Conservation (phyloP, 2,113 vertebrate species). For the Xenopus tropicalis region DNA sequence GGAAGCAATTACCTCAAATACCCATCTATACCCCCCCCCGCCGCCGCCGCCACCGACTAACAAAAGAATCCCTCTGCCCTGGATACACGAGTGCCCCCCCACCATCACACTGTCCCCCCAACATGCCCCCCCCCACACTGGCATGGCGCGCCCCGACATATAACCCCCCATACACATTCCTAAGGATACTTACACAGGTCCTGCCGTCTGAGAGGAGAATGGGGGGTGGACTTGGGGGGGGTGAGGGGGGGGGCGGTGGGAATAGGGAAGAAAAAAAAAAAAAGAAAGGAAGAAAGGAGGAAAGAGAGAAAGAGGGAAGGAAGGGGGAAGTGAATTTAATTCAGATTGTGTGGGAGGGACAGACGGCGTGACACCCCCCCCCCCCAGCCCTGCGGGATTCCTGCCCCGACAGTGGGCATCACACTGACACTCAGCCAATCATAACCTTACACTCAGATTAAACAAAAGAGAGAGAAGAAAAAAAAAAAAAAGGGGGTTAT, state of each 20-base stretch:
- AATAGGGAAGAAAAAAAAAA: conserved; percentile 32
- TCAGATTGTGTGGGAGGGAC: conserved; percentile 24
- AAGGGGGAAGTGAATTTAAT: conserved; percentile 9
- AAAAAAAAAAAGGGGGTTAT: too few relatives aligned
- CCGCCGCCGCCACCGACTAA: conserved; percentile 49
- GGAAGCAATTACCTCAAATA: conserved; percentile 40
- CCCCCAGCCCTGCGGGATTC: conserved; percentile 57
- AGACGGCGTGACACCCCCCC: conserved; percentile 44
- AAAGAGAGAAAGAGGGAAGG: background rate
- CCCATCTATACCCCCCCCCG: conserved; percentile 48
- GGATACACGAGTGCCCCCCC: too few relatives aligned
- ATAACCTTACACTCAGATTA: conserved; percentile 69
- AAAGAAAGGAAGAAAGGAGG: conserved; percentile 22
- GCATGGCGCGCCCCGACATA: background rate
- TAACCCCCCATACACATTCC: conserved; percentile 16
- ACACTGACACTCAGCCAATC: conserved; percentile 72
- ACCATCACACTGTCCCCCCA: too few relatives aligned
- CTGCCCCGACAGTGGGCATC: conserved; percentile 58
- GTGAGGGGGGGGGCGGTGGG: background rate
- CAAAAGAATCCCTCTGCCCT: conserved; percentile 55
- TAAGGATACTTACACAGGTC: conserved; percentile 25
- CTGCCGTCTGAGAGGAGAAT: background rate
- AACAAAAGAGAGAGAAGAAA: conserved; percentile 71
- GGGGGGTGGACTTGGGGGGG: too few relatives aligned
- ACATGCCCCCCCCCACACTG: background rate